Conservation (phyloP, 1,140 invertebrate species). For the Bombus waltoni region DNA sequence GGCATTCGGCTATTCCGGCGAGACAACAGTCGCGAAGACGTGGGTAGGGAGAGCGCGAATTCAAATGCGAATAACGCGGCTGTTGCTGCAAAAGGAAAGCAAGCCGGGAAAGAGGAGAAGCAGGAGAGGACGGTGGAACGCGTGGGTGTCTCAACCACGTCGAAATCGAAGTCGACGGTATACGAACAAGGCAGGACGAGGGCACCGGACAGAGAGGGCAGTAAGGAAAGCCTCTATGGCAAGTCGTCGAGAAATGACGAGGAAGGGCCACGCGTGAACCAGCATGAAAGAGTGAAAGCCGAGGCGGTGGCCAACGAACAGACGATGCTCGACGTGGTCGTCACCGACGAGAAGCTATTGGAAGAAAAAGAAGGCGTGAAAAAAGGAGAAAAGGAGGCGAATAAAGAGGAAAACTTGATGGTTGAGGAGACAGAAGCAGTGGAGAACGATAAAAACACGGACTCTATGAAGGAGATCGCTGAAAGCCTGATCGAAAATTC, state of each 20-base stretch:
- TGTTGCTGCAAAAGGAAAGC: conserved; percentile 65
- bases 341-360: conserved; percentile 39
- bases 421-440: conserved; percentile 41
- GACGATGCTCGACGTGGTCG: conserved; percentile 60
- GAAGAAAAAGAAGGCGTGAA: conserved; percentile 47
- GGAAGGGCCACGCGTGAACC: neutral
- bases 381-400: conserved; percentile 36
- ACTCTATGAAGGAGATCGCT: conserved; percentile 38
- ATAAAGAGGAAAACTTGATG: conserved; percentile 44
- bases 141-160: conserved; percentile 61
- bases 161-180: conserved; percentile 57
- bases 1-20: conserved; percentile 64
- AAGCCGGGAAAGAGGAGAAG: conserved; percentile 61
- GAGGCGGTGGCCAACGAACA: conserved; percentile 26
- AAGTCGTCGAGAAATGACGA: conserved; percentile 38
- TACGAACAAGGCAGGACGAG: conserved; percentile 54
- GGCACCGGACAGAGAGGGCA: conserved; percentile 12
- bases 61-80: conserved; percentile 47
- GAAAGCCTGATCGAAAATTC: conserved; percentile 49
- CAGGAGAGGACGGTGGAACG: conserved; percentile 64
- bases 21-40: conserved; percentile 69
- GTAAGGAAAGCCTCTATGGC: conserved; percentile 40
- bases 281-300: conserved; percentile 41
- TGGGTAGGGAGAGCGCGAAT: conserved; percentile 67
- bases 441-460: conserved; percentile 38